Evolutionary conservation across 2,888 invertebrate genomes (phyloP), one percentile per base, ranked within the genome.

Genomic region (Drosophila borborema): DNA sequence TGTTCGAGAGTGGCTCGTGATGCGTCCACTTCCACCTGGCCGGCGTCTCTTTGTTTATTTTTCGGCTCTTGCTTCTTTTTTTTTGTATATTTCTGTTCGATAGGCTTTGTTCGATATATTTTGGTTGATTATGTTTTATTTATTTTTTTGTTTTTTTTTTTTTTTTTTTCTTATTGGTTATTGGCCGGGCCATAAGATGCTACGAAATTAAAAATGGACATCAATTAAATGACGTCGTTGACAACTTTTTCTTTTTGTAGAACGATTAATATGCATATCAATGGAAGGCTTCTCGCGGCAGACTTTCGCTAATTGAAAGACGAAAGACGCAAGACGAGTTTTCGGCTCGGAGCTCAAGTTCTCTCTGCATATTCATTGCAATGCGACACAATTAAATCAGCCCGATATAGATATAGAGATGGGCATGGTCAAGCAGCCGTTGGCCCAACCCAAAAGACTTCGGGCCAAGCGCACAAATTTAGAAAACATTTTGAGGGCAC

Each of bases 401-500:
- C 41, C 66, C 70, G 72, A 64, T 69, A 84, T 81, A 75, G 80
- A 60, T 72, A 81, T 72, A 67, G 54, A 63, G 31, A 63, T 69
- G 60, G 59, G 53, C 54, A 77, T 67, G 75, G 74, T 56, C 77
- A 70, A 64, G 70, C 46, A 63, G 55, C 51, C 53, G 46, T 43
- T 43, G 77, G 77, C 67, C 81, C 73, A 68, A 71, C 68, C 80
- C 72, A 84, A 70, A 66, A 63, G 63, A 41, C 62, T 54, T 63
- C 58, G 66, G 20, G 51, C 62, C 67, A 64, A 74, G 77, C 76
- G 72, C 80, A 83, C 84, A 89, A 89, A 90, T 88, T 90, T 89
- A 91, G 77, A 90, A 90, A 87, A 80, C 79, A 82, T 90, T 90
- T 91, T 87, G 89, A 90, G 91, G 90, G 91, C 91, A 91, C 90